Conservation (phyloP, 2,888 invertebrate genomes). For the Rotaria socialis region DNA sequence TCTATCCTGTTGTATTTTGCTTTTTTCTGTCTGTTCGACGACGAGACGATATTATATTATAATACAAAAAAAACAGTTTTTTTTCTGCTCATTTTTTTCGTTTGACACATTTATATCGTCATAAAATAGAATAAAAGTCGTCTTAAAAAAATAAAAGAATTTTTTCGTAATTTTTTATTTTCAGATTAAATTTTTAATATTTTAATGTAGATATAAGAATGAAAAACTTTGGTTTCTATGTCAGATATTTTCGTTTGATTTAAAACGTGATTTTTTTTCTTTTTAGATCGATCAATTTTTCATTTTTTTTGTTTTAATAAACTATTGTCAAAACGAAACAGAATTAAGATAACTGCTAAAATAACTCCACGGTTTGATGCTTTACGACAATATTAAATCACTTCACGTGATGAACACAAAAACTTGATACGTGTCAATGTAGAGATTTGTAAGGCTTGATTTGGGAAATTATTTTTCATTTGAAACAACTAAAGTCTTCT, state of each 20-base stretch:
- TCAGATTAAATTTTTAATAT: conserved; percentile 8
- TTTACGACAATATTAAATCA: too few species aligned
- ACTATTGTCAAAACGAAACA: too few species aligned
- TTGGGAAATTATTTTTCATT: too few species aligned
- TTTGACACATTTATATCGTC: conserved; percentile 1
- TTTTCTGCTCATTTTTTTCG: not conserved
- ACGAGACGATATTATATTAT: not conserved
- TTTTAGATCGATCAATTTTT: not conserved
- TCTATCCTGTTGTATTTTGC: not conserved
- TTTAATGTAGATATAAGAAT: not conserved
- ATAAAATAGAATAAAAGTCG: conserved; percentile 3
- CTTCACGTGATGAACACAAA: too few species aligned
- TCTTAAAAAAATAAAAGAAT: not conserved
- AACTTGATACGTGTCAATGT: too few species aligned
- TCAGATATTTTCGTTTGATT: not conserved
- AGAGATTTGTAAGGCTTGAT: too few species aligned
- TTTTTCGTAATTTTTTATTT: conserved; percentile 1
- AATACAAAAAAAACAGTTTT: not conserved
- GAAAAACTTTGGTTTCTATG: not conserved
- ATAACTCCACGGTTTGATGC: too few species aligned
- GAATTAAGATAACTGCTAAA: too few species aligned
- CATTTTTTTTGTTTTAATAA: too few species aligned
- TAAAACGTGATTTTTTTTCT: not conserved
- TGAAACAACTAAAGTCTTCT: too few species aligned
- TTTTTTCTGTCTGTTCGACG: not conserved